Evolutionary conservation across 2,888 invertebrate species (phyloP), one percentile per base, ranked within the genome.

Genomic region (Drosophila hawaiiensis): DNA sequence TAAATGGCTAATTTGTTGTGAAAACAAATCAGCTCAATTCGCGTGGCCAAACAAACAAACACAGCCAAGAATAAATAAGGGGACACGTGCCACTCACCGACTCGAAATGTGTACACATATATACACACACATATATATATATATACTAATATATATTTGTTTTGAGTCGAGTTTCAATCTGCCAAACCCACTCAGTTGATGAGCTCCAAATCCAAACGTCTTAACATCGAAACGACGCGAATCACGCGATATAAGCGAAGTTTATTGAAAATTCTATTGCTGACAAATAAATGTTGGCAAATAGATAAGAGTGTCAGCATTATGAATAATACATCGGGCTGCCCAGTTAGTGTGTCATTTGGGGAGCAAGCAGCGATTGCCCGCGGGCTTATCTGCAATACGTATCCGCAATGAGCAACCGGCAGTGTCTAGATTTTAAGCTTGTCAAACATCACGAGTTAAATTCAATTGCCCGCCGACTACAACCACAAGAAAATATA

Each of bases 241-340:
- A 47, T 47, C 47, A 47, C 16, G 16, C 9, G 16, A 47, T 9
- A 16, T 9, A 22, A 1, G 22, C 47, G 1, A 25, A 4, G 47
- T 9, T 47, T 47, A 9, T 47, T 47, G 16, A 16, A 25, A 47
- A 47, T 14, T n/a, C 3, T 12, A 29, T 29, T 28, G 19, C 25
- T 29, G 33, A 53, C 22, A 33, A 28, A 37, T 19, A n/a, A 28
- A 7, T 9, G 52, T 1, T n/a, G 28, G 4, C 7, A 37, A 14
- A n/a, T 19, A 60, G 77, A 71, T 75, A 75, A 76, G 60, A 49
- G 12, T 52, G 19, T 22, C 39, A 19, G 31, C 28, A 22, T 28
- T 52, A 61, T 71, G 77, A 76, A 66, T 76, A 66, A 76, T 58
- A 31, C 50, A 22, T 31, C n/a, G 29, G 19, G 14, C 35, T 35